These are phyloP conservation scores for Hyla sarda DNA, from an alignment of 2,113 vertebrate species.

Conservation along the genomic window DNA sequence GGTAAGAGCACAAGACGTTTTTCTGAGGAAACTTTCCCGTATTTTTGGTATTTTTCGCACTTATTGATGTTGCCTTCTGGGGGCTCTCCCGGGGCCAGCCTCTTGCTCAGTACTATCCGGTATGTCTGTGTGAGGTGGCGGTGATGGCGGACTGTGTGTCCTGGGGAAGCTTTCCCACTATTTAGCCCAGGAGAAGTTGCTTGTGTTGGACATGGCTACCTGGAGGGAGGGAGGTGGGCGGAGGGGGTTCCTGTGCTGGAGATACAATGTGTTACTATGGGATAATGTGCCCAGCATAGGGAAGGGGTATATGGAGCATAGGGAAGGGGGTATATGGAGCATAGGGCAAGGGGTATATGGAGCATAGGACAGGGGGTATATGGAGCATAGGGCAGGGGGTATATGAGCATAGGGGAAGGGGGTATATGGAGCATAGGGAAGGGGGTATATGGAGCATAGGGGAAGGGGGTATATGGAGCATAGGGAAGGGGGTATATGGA, in stretches of 20 bases:
- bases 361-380: too few species aligned
- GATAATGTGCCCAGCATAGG: not conserved
- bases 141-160: not conserved
- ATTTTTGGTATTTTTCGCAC: not conserved
- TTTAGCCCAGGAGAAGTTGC: not conserved
- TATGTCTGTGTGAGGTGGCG: not conserved
- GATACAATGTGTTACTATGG: not conserved
- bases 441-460: too few species aligned
- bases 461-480: too few species aligned
- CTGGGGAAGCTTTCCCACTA: not conserved
- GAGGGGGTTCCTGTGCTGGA: not conserved
- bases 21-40: not conserved
- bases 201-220: not conserved
- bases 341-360: too few species aligned
- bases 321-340: too few species aligned
- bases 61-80: not conserved
- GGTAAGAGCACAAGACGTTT: conserved; percentile 56
- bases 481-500: too few species aligned
- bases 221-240: not conserved
- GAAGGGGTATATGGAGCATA: too few species aligned
- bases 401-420: too few species aligned
- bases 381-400: too few species aligned
- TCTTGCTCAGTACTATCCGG: not conserved
- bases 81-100: not conserved
- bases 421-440: too few species aligned